Evolutionary conservation across 2,797 vertebrate genomes (phyloP).

Genomic region (Protonibea diacanthus): DNA sequence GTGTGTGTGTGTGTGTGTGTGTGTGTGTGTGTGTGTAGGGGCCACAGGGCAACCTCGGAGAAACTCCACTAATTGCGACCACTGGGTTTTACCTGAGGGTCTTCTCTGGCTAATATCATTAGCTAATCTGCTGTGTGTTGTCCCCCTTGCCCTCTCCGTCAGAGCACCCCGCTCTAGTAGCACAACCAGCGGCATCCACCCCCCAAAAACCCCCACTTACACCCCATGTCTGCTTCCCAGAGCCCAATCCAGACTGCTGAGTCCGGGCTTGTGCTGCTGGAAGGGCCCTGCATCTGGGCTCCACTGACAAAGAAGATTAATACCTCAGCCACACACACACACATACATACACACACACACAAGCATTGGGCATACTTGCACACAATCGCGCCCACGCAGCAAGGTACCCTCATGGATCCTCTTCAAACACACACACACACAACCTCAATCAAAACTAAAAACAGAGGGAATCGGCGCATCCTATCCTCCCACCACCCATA

Average conservation of each 20-base stretch:
- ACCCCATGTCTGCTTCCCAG: slow-evolving; percentile 71
- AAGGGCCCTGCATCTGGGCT: slow-evolving; percentile 97
- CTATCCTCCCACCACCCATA: slow-evolving; percentile 45
- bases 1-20: slow-evolving; percentile 39
- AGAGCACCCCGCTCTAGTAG: slow-evolving; percentile 55
- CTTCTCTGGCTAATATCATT: slow-evolving; percentile 86
- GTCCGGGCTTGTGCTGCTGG: slow-evolving; percentile 96
- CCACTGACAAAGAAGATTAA: slow-evolving; percentile 99
- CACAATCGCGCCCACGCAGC: slow-evolving; percentile 56
- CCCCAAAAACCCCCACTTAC: slow-evolving; percentile 42
- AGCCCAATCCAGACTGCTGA: slow-evolving; percentile 91
- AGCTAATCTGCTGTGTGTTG: slow-evolving; percentile 87
- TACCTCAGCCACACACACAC: slow-evolving; percentile 85
- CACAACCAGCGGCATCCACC: slow-evolving; percentile 64
- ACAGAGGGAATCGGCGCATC: slow-evolving; percentile 66
- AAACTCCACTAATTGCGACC: slow-evolving; percentile 86
- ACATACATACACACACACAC: slow-evolving; percentile 38
- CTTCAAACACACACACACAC: slow-evolving; percentile 49
- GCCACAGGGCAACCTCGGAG: slow-evolving; percentile 80
- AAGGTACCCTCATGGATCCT: slow-evolving; percentile 61
- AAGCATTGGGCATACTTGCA: slow-evolving; percentile 51
- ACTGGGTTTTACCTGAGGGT: slow-evolving; percentile 83
- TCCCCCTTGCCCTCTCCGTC: slow-evolving; percentile 81
- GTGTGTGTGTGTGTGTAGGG: slow-evolving; percentile 34
- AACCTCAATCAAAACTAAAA: slow-evolving; percentile 74